Percentiles rank a stretch among this genome's conserved stretches.
Conservation (phyloP, 2,888 invertebrate genomes). For the Apocheima hispidaria region DNA sequence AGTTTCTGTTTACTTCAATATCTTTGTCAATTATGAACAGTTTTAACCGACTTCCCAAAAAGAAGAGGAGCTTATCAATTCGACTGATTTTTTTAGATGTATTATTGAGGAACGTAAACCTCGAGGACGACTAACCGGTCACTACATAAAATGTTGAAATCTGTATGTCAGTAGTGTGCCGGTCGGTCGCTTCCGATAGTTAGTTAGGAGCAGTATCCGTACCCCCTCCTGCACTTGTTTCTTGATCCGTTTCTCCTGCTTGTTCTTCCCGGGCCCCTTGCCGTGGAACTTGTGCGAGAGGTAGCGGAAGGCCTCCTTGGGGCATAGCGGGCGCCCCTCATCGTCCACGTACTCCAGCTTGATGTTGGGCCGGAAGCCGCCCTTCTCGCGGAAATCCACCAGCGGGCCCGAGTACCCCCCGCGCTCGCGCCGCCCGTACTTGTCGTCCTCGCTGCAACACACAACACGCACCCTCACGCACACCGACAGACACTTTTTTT, state of each 20-base stretch:
- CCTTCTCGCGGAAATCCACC: conserved; percentile 96
- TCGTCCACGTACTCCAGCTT: conserved; percentile 99
- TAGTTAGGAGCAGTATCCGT: conserved; percentile 54
- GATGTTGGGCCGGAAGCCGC: conserved; percentile 95
- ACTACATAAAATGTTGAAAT: background rate
- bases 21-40: too few species aligned
- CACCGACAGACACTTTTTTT: too few species aligned
- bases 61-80: too few species aligned
- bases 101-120: too few species aligned
- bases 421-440: conserved; percentile 89
- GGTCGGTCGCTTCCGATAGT: too few species aligned
- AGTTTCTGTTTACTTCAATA: too few species aligned
- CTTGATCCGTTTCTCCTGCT: conserved; percentile 97
- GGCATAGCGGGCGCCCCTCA: conserved; percentile 95
- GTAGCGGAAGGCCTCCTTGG: conserved; percentile 98
- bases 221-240: conserved; percentile 97
- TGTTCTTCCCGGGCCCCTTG: conserved; percentile 99
- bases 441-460: conserved; percentile 90
- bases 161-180: background rate
- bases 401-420: conserved; percentile 89
- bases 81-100: too few species aligned
- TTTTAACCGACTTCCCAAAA: too few species aligned
- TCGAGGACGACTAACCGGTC: too few species aligned
- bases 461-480: background rate
- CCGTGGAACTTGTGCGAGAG: conserved; percentile 99